Conservation (phyloP, 92 coral and sea anemone genomes). For the Heteractis magnifica region DNA sequence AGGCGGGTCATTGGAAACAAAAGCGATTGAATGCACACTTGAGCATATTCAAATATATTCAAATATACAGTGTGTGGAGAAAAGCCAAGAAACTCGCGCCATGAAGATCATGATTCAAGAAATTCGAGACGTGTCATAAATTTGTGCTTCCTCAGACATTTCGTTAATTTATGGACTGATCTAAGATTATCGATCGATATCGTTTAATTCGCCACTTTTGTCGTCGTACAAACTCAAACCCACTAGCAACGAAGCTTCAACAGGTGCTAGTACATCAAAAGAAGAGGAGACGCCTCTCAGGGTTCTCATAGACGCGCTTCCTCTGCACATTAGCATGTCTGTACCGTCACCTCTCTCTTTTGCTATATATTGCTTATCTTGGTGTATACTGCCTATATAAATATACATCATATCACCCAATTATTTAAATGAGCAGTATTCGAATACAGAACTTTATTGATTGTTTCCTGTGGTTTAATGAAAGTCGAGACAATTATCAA, state of each 20-base stretch:
- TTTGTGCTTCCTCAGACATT: not conserved
- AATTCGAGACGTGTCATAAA: not conserved
- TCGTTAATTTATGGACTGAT: too few relatives aligned
- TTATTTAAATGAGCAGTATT: not conserved
- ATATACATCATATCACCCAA: not conserved
- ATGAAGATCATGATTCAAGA: not conserved
- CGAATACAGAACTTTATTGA: not conserved
- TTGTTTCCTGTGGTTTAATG: conserved; percentile 5
- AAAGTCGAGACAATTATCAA: conserved; percentile 11
- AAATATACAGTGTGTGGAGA: not conserved
- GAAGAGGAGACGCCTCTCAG: conserved; percentile 3
- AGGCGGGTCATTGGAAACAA: not conserved
- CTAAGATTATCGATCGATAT: too few relatives aligned
- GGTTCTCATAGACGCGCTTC: conserved; percentile 1
- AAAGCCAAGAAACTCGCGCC: not conserved
- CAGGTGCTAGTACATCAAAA: not conserved
- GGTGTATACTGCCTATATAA: not conserved
- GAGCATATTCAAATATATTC: too few relatives aligned
- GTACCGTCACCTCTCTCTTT: not conserved
- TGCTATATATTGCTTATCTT: not conserved
- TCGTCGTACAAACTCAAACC: not conserved
- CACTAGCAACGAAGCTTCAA: not conserved
- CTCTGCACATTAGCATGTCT: conserved; percentile 5
- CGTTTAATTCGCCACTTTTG: not conserved
- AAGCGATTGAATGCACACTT: not conserved